Base-by-base conservation (phyloP, 2,888 invertebrate species). In the Drosophila barbarae region DNA sequence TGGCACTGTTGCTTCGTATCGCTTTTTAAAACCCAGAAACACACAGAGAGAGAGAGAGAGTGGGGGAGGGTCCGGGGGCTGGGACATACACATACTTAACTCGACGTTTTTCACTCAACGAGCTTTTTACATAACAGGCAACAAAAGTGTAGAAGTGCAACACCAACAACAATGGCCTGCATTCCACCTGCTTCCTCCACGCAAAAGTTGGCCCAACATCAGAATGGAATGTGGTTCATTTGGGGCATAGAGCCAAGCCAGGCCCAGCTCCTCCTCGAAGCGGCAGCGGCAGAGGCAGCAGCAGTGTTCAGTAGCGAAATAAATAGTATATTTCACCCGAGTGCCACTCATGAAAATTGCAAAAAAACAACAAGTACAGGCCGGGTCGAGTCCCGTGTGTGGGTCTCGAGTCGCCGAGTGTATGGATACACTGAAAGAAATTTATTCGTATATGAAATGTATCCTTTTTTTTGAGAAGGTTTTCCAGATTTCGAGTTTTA, bases 51-150 rank as follows among this genome's bases (percentile, higher is more conserved):
- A 72, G 67, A 76, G 75, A 77, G 8, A 12, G 10, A 76, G n/a
- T n/a, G n/a, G n/a, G n/a, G n/a, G 67, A 74, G 74, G 74, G 7
- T 39, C 51, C 38, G 6, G 46, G 46, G 39, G 39, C 58, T 18
- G 39, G 58, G 59, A 60, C 59, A 57, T 26, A 60, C 59, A 60
- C 79, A 77, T 84, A 84, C 81, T 82, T 82, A 82, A 77, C 82
- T 84, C 82, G 76, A 84, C 84, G 76, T 82, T 84, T 84, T 82
- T 77, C 82, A 82, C 83, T 84, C 82, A 82, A 82, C 81, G 72
- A 77, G 78, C 79, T 80, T 80, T 65, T 82, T 80, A 77, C 66
- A 71, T 76, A 76, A 65, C 66, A 57, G 66, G 28, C 75, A 78
- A 81, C 81, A 81, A 65, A 78, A 79, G 73, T 76, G 75, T 69